phyloP scores from a whole-genome alignment of 1,140 invertebrate genomes.

The Dryas iulia region DNA sequence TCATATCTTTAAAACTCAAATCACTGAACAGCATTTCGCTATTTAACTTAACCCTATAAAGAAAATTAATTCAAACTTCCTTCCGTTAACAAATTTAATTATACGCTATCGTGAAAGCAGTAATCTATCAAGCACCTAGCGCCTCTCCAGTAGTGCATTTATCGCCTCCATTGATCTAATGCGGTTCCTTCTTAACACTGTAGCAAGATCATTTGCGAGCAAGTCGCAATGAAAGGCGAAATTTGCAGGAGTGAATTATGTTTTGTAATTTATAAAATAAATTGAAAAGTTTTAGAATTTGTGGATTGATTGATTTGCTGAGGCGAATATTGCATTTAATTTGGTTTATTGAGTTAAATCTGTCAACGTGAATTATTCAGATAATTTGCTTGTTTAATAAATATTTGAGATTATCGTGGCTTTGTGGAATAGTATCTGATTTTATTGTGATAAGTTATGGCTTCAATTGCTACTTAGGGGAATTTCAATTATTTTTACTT shows the following conservation, averaged over 20 bases:
- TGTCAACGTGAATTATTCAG: no score
- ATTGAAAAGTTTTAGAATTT: background rate
- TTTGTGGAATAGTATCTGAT: no score
- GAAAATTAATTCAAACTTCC: background rate
- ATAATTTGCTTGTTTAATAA: no score
- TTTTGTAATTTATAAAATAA: background rate
- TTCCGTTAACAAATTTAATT: constrained; percentile 18
- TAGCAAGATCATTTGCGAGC: background rate
- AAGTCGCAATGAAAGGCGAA: background rate
- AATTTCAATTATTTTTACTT: no score
- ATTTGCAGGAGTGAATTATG: background rate
- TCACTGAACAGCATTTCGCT: background rate
- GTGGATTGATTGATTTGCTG: background rate
- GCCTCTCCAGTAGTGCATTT: constrained; percentile 17
- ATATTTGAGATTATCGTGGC: no score
- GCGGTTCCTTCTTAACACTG: constrained; percentile 1
- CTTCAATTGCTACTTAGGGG: no score
- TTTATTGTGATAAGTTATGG: no score
- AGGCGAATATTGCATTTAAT: background rate
- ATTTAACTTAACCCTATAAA: background rate
- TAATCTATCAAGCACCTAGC: constrained; percentile 11
- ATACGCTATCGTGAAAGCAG: constrained; percentile 6
- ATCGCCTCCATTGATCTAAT: constrained; percentile 21
- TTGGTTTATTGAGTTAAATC: background rate
- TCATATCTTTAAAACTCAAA: background rate